phyloP scores from a whole-genome alignment of 2,888 invertebrate species.

The Dastarcus helophoroides region DNA sequence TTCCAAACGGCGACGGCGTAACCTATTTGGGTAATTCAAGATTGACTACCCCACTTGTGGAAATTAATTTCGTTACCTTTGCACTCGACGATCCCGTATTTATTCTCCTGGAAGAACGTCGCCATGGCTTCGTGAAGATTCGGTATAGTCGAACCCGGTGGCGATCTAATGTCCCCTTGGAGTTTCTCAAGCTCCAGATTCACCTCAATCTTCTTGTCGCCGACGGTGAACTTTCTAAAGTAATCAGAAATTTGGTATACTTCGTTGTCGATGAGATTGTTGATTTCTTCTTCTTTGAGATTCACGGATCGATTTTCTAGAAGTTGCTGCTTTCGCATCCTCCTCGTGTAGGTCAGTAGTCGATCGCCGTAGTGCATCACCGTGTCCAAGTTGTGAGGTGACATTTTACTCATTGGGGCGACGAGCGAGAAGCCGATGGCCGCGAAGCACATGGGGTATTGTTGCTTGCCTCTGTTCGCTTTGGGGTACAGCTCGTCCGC shows the following conservation, averaged over 20 bases:
- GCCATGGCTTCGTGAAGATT: slow-evolving; percentile 31
- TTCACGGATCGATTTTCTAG: slow-evolving; percentile 16
- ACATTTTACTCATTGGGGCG: slow-evolving; percentile 47
- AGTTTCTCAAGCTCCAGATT: slow-evolving; percentile 28
- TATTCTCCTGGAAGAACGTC: slow-evolving; percentile 30
- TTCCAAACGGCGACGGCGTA: slow-evolving; percentile 36
- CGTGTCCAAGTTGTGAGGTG: slow-evolving; percentile 44
- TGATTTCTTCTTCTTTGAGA: slow-evolving; percentile 26
- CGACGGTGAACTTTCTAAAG: slow-evolving; percentile 29
- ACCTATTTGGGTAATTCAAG: slow-evolving; percentile 3
- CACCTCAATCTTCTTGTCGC: slow-evolving; percentile 29
- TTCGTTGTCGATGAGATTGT: slow-evolving; percentile 21
- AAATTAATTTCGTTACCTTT: slow-evolving; percentile 21
- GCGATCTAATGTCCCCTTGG: slow-evolving; percentile 29
- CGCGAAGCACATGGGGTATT: slow-evolving; percentile 44
- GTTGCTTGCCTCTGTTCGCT: slow-evolving; percentile 37
- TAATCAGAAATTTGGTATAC: slow-evolving; percentile 25
- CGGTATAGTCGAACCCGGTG: slow-evolving; percentile 22
- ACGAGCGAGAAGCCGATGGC: slow-evolving; percentile 48
- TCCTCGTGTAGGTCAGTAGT: slow-evolving; percentile 42
- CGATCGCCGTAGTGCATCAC: slow-evolving; percentile 53
- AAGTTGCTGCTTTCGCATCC: slow-evolving; percentile 19
- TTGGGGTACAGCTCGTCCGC: slow-evolving; percentile 26
- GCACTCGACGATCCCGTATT: slow-evolving; percentile 32
- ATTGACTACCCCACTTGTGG: background rate